Conservation (phyloP, 2,797 vertebrate genomes). For the Enteromius unitaeniatus region DNA sequence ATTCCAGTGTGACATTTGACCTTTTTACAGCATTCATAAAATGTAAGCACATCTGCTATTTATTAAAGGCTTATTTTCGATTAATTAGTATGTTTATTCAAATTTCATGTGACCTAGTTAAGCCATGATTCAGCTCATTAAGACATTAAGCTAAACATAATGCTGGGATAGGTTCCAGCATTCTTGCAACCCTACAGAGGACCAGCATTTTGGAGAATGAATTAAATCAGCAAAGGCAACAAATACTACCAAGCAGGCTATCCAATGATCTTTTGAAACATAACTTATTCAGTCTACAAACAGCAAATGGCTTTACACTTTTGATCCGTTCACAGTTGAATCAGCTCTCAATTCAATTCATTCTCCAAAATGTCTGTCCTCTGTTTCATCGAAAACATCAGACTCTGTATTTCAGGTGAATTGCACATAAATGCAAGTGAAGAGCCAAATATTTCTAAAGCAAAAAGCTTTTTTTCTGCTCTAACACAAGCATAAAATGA, state of each 20-base stretch:
- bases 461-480: neutral
- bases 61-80: neutral
- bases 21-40: neutral
- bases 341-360: no score
- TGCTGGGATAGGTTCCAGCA: neutral
- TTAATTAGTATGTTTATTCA: neutral
- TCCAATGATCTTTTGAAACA: neutral
- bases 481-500: neutral
- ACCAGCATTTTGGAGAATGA: neutral
- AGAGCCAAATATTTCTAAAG: neutral
- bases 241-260: neutral
- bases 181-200: neutral
- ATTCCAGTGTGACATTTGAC: neutral
- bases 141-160: neutral
- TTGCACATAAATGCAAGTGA: neutral
- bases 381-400: neutral
- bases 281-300: neutral
- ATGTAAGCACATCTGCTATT: neutral
- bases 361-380: no score
- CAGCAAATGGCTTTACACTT: neutral
- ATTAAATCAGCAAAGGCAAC: neutral
- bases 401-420: neutral
- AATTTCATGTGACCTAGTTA: neutral
- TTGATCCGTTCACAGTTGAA: neutral
- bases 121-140: neutral